phyloP scores from a whole-genome alignment of 37 sponge, comb jelly and placozoan species.

The Crambe crambe region DNA sequence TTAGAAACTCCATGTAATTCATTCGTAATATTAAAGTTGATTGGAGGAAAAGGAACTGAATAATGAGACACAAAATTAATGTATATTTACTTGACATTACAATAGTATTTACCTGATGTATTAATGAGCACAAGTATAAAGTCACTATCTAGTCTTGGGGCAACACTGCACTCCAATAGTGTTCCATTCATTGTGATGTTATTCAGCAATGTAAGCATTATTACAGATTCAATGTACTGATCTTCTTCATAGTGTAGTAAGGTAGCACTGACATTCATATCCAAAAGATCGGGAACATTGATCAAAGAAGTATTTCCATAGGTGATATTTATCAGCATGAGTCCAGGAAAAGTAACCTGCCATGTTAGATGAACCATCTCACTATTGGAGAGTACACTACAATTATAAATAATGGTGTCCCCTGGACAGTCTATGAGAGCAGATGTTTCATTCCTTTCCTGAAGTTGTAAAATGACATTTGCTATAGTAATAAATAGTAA shows the following conservation, averaged over 20 bases:
- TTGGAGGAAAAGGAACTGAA: neutral
- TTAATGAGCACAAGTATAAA: neutral
- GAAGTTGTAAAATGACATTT: too few relatives aligned
- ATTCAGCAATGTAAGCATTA: neutral
- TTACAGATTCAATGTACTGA: neutral
- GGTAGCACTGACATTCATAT: neutral
- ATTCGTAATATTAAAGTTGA: neutral
- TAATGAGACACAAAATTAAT: too few relatives aligned
- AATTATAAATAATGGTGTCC: neutral
- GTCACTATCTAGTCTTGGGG: neutral
- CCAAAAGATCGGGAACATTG: neutral
- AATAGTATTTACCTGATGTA: neutral
- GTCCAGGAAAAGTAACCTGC: neutral
- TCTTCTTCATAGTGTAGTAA: neutral
- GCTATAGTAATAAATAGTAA: neutral
- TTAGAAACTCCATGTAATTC: neutral
- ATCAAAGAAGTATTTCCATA: neutral
- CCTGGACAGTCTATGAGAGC: neutral
- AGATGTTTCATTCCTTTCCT: too few relatives aligned
- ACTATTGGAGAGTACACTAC: neutral
- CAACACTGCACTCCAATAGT: neutral
- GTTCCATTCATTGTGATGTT: neutral
- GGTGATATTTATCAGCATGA: neutral
- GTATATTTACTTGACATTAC: too few relatives aligned
- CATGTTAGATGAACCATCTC: neutral